phyloP scores from a whole-genome alignment of 2,113 vertebrate species.

The Mirza zaza region DNA sequence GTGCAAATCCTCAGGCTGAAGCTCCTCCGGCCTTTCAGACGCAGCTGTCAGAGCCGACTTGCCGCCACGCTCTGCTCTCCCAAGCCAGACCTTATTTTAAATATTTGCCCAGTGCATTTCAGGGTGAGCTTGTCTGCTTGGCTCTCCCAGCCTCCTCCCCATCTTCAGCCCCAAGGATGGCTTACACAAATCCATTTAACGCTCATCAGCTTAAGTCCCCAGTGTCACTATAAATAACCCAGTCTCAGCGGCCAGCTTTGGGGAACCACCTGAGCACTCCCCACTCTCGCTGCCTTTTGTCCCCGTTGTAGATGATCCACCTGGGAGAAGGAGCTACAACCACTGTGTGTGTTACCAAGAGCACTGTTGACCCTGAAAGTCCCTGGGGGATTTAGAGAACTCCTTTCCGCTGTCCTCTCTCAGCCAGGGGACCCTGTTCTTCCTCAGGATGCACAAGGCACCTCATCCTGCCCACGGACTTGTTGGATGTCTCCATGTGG shows the following conservation, averaged over 20 bases:
- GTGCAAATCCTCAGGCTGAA: slow-evolving; percentile 73
- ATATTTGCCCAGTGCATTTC: background rate
- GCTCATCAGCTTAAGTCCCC: background rate
- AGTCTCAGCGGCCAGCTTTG: background rate
- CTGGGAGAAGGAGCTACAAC: background rate
- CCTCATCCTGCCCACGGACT: background rate
- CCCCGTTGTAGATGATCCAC: background rate
- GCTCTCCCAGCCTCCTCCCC: background rate
- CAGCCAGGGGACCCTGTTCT: fast-evolving
- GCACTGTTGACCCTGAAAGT: background rate
- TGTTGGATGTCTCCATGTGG: background rate
- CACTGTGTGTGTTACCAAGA: background rate
- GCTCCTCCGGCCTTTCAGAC: slow-evolving; percentile 59
- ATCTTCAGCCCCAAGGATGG: background rate
- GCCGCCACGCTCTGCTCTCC: background rate
- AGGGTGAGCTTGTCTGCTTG: background rate
- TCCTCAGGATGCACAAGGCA: background rate
- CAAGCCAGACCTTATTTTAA: background rate
- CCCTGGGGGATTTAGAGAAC: background rate
- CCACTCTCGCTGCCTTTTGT: background rate
- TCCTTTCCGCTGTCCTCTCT: background rate
- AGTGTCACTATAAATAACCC: slow-evolving; percentile 18
- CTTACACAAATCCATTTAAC: slow-evolving; percentile 24
- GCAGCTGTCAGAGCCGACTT: slow-evolving; percentile 62
- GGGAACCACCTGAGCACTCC: background rate